Conservation (phyloP, 2,888 invertebrate species). For the Orchesella flavescens region DNA sequence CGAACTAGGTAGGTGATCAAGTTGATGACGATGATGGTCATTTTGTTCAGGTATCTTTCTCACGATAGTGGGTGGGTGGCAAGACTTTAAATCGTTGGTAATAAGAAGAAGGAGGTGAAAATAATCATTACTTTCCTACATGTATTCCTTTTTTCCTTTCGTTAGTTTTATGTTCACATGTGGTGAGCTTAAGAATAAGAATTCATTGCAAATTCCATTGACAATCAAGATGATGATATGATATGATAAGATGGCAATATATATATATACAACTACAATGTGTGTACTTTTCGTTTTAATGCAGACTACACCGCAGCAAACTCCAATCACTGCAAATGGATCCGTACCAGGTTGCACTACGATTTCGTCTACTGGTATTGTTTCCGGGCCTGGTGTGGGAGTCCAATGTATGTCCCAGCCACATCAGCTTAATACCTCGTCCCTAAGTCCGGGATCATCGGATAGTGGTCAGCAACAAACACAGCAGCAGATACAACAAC, state of each 20-base stretch:
- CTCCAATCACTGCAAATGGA: constrained; percentile 65
- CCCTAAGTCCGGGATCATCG: constrained; percentile 49
- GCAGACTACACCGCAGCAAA: constrained; percentile 55
- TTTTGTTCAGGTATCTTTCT: background rate
- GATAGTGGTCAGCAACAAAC: constrained; percentile 54
- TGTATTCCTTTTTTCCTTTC: background rate
- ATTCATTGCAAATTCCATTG: no score
- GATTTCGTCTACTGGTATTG: constrained; percentile 47
- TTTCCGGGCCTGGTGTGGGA: constrained; percentile 53
- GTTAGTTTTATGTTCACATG: no score
- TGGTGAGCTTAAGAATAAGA: no score
- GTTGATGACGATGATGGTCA: background rate
- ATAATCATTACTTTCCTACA: background rate
- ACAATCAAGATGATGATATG: no score
- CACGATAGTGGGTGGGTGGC: background rate
- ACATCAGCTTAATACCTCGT: constrained; percentile 44
- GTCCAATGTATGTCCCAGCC: constrained; percentile 53
- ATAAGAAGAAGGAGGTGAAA: background rate
- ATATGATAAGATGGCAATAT: no score
- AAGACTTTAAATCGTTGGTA: background rate
- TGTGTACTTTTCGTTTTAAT: background rate
- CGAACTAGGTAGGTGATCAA: background rate
- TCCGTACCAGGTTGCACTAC: constrained; percentile 56
- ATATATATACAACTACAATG: no score
- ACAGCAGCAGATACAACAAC: constrained; percentile 43